These are phyloP conservation scores for Ictidomys tridecemlineatus DNA, from an alignment of 2,113 vertebrate genomes.

Conservation along the genomic window DNA sequence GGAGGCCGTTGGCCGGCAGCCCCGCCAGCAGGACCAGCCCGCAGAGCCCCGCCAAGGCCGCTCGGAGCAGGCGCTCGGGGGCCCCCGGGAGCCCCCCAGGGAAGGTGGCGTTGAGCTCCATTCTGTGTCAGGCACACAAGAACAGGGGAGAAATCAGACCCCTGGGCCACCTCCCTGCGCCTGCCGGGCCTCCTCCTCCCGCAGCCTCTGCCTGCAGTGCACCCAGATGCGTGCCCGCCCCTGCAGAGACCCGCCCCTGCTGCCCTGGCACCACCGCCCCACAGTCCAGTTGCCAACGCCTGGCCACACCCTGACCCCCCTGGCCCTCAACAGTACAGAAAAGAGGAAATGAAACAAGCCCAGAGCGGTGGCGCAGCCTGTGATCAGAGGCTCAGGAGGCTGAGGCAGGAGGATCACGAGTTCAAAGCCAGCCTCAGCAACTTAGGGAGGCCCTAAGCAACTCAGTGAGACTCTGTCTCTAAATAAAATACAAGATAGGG, in stretches of 20 bases:
- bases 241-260: accelerated
- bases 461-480: too few species aligned
- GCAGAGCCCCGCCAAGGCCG: not conserved
- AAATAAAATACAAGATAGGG: too few species aligned
- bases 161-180: not conserved
- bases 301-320: not conserved
- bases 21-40: conserved; percentile 58
- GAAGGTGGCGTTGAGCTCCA: not conserved
- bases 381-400: too few species aligned
- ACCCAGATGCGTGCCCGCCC: not conserved
- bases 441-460: too few species aligned
- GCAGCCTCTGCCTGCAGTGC: not conserved
- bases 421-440: too few species aligned
- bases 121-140: not conserved
- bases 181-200: not conserved
- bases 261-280: not conserved
- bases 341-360: not conserved
- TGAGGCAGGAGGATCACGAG: too few species aligned
- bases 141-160: not conserved
- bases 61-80: not conserved
- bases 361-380: too few species aligned
- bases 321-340: not conserved
- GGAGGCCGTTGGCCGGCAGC: conserved; percentile 52
- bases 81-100: accelerated
- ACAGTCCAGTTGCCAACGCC: too few species aligned